Evolutionary conservation across 2,113 vertebrate species (phyloP).

Genomic region (Zeus faber): DNA sequence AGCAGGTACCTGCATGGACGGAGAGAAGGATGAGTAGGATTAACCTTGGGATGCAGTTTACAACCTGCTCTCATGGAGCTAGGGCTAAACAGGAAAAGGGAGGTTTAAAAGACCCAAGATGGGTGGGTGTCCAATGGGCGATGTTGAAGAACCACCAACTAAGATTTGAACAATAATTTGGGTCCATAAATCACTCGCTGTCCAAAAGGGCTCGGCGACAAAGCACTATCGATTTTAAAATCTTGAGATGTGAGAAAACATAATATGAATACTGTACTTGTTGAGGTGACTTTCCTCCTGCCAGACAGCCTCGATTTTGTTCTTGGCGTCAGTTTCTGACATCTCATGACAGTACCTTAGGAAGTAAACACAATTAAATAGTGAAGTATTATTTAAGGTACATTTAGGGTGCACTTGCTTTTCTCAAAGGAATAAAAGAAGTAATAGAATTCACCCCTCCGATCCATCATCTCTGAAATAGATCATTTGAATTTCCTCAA

Average conservation of each 20-base stretch:
- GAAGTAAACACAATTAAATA: constrained; percentile 5
- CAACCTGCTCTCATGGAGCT: background rate
- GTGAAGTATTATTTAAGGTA: no score
- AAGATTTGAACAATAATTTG: background rate
- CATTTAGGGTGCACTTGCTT: no score
- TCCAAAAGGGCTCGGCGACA: no score
- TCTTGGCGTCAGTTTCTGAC: constrained; percentile 31
- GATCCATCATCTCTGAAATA: no score
- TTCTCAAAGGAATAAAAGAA: no score
- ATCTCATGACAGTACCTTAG: constrained; percentile 36
- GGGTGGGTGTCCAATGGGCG: no score
- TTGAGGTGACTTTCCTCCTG: constrained; percentile 53
- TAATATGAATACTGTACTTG: constrained; percentile 25
- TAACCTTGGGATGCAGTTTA: background rate
- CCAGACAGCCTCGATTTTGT: constrained; percentile 41
- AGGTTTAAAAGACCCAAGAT: background rate
- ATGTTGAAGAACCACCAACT: no score
- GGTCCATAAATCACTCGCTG: no score
- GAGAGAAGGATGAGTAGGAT: background rate
- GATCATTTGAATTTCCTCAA: no score
- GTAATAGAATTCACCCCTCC: no score
- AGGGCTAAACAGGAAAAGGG: no score
- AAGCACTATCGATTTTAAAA: background rate
- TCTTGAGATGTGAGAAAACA: no score
- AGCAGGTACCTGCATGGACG: constrained; percentile 35